Percentiles rank a stretch among this genome's conserved stretches.
Evolutionary conservation across 2,797 vertebrate genomes (phyloP).

Genomic region (Cyclura pinguis): DNA sequence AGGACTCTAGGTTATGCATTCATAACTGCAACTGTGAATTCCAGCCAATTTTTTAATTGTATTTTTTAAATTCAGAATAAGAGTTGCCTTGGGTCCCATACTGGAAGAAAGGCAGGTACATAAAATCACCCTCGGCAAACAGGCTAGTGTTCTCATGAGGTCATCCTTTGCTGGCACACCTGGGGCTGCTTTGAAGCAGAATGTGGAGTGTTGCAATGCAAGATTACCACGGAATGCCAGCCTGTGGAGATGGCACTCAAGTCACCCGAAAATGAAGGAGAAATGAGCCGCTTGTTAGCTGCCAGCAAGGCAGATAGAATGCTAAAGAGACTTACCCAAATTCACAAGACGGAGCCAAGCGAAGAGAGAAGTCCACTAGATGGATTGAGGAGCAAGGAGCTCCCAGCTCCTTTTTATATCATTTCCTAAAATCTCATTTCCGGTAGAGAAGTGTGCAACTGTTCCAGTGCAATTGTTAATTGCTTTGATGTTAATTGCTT

Average conservation of each 20-base stretch:
- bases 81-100: no score
- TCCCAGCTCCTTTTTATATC: neutral
- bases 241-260: no score
- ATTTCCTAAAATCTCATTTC: neutral
- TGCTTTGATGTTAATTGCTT: neutral
- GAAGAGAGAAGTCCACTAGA: neutral
- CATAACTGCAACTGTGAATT: no score
- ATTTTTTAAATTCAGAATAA: no score
- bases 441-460: neutral
- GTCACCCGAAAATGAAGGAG: no score
- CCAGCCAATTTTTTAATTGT: no score
- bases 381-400: neutral
- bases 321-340: constrained; percentile 7
- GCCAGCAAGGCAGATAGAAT: neutral
- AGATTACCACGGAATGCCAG: neutral
- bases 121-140: neutral
- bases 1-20: no score
- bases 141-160: neutral
- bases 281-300: no score
- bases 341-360: neutral
- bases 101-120: no score
- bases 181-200: neutral
- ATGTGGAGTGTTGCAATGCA: no score
- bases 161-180: neutral
- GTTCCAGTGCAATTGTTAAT: neutral